A percentile compares a stretch with the other conserved stretches of the same genome.
phyloP scores from a whole-genome alignment of 2,888 invertebrate genomes.

The Pimpla rufipes region DNA sequence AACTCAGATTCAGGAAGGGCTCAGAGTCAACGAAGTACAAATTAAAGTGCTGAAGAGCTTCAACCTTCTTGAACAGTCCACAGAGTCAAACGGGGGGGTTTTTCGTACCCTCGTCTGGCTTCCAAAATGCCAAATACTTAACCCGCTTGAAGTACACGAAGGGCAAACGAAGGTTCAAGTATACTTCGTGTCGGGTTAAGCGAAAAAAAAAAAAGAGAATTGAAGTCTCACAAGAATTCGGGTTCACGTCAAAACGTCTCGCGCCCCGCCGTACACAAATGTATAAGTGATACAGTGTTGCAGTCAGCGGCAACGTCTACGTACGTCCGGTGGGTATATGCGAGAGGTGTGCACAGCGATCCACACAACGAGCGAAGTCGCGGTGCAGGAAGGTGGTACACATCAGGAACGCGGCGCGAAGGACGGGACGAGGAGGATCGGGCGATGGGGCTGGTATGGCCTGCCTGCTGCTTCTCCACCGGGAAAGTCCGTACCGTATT shows the following conservation, averaged over 20 bases:
- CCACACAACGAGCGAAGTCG: conserved; percentile 38
- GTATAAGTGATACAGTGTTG: conserved; percentile 28
- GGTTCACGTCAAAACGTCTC: conserved; percentile 34
- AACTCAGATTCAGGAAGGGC: no score
- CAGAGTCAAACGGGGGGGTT: no score
- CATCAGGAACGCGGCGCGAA: conserved; percentile 61
- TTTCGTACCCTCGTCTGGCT: no score
- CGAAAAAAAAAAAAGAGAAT: background rate
- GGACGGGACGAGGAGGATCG: conserved; percentile 69
- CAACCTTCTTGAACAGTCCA: no score
- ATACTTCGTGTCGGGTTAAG: no score
- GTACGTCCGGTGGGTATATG: conserved; percentile 54
- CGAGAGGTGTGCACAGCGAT: conserved; percentile 11
- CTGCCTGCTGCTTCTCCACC: conserved; percentile 65
- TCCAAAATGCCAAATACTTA: no score
- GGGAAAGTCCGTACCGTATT: conserved; percentile 79
- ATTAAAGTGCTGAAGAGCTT: no score
- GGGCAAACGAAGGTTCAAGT: no score
- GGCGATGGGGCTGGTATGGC: conserved; percentile 76
- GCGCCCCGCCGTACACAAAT: background rate
- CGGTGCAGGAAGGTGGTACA: conserved; percentile 9
- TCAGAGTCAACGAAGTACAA: no score
- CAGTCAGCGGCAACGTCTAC: conserved; percentile 22
- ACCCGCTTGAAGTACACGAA: no score
- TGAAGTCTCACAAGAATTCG: conserved; percentile 32